phyloP scores from a whole-genome alignment of 2,113 vertebrate genomes.

The Corythornis madagascariensis region DNA sequence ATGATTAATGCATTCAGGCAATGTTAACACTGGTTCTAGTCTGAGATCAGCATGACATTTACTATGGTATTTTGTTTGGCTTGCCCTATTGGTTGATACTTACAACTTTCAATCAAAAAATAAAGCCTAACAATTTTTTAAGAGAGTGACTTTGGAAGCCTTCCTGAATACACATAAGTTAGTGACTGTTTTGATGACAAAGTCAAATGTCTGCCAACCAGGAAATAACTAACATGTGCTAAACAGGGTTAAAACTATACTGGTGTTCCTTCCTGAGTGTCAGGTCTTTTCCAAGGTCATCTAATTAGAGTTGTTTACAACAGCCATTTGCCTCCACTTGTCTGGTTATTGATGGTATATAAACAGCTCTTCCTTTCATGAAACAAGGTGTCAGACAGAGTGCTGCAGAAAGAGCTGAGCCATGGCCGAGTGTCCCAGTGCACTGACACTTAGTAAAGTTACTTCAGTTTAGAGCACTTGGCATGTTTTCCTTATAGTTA shows the following conservation, averaged over 20 bases:
- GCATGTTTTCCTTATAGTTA: neutral
- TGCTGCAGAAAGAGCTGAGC: neutral
- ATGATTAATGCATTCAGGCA: neutral
- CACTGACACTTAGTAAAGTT: neutral
- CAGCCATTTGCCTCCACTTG: constrained; percentile 29
- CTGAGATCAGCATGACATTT: neutral
- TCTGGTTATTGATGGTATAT: neutral
- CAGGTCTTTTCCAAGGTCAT: constrained; percentile 16
- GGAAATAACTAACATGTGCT: neutral
- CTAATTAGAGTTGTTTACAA: constrained; percentile 10
- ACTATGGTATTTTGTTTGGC: neutral
- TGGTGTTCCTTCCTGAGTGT: neutral
- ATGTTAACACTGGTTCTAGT: neutral
- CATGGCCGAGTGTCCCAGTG: neutral
- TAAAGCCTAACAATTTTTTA: neutral
- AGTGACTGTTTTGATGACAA: neutral
- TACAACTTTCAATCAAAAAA: neutral
- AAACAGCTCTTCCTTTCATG: neutral
- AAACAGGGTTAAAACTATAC: neutral
- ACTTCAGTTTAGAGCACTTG: neutral
- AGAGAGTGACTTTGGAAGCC: neutral
- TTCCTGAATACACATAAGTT: neutral
- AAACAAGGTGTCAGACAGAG: neutral
- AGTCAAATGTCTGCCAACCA: neutral
- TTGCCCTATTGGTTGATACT: neutral